Evolutionary conservation across 2,113 vertebrate species (phyloP), one percentile per base, ranked within the genome.

Genomic region (Hymenochirus boettgeri): DNA sequence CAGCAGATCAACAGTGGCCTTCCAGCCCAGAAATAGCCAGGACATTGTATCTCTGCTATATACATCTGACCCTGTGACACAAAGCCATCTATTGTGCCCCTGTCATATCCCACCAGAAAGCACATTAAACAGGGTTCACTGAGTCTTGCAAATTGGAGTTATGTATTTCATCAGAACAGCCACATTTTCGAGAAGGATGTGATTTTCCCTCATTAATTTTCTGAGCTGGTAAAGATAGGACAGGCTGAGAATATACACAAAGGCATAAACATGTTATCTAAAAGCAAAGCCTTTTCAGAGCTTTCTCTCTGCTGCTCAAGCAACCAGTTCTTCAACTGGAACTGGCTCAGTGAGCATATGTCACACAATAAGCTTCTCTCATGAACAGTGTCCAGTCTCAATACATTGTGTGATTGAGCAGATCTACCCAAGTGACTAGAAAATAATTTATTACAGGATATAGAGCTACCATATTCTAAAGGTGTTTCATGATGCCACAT

Each of bases 71-170:
- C 83, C 78, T 21, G 79, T 62, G 66, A 73, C 75, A 94, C 89
- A 91, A 86, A 86, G 72, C 71, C 64, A 71, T 77, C 75, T 81
- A 87, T 87, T 90, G 85, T 86, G 77, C 70, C 50, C 48, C 81
- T 75, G 77, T 86, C 86, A 87, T 86, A 71, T 74, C 76, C 71
- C n/a, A n/a, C 72, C 80, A 82, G 80, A 84, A 73, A 80, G 80
- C 73, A 74, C 66, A 79, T 76, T 75, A 72, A 79, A 55, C 23
- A 65, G 24, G 48, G 73, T 77, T 80, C 73, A 73, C 76, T 21
- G 71, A 80, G 75, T 73, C 78, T 77, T 76, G 61, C 61, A 81
- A 74, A 85, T 80, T 71, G 74, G 72, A 78, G 70, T 77, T 75
- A 70, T 0, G 0, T 69, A 70, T 25, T 65, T 67, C 27, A 74